Percentiles rank a stretch among this genome's conserved stretches.
Evolutionary conservation across 2,888 invertebrate species (phyloP).

Genomic region (Lamproptera curius): DNA sequence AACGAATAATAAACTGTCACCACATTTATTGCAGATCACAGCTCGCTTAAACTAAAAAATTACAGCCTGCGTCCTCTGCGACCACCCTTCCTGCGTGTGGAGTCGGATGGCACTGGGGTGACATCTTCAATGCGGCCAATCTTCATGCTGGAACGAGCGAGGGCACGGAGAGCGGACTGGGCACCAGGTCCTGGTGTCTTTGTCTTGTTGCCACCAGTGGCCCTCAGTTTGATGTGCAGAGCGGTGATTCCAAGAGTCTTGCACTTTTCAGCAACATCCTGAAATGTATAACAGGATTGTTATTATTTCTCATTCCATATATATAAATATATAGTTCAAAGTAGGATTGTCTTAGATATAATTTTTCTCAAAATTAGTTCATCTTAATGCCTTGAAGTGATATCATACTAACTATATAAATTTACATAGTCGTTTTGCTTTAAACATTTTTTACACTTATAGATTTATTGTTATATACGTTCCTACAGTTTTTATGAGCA

Average conservation of each 20-base stretch:
- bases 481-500: too few species aligned
- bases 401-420: too few species aligned
- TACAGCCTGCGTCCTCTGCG: conserved; percentile 99
- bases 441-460: too few species aligned
- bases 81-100: conserved; percentile 99
- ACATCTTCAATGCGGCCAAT: conserved; percentile 99
- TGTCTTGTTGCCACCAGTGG: conserved; percentile 99
- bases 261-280: conserved; percentile 99
- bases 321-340: too few species aligned
- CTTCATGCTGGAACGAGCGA: conserved; percentile 99
- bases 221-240: conserved; percentile 97
- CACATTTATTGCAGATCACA: conserved; percentile 66
- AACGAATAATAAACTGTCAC: conserved; percentile 48
- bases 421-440: too few species aligned
- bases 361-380: background rate
- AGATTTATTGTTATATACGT: too few species aligned
- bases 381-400: too few species aligned
- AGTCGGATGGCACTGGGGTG: conserved; percentile 99
- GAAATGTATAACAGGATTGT: too few species aligned
- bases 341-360: background rate
- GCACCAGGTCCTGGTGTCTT: conserved; percentile 99
- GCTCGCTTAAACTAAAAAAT: conserved; percentile 71
- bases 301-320: too few species aligned
- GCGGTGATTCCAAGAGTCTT: conserved; percentile 98
- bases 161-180: conserved; percentile 97